These are phyloP conservation scores for Drosophila trapezifrons DNA, from an alignment of 1,140 invertebrate species.

Conservation along the genomic window DNA sequence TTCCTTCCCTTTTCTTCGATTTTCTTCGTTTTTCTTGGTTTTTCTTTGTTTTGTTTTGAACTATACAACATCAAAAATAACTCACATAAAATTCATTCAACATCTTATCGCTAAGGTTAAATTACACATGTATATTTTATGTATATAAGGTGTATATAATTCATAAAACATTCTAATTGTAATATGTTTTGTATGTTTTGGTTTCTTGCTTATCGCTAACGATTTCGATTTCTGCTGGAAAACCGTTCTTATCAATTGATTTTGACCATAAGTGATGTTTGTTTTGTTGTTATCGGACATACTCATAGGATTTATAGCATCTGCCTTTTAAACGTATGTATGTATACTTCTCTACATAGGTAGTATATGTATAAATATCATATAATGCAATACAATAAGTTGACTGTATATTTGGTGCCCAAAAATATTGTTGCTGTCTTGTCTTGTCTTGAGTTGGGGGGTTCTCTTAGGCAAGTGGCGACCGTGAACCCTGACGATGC, in stretches of 20 bases:
- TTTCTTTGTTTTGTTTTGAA: slow-evolving; percentile 44
- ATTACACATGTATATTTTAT: slow-evolving; percentile 48
- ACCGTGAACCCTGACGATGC: no score
- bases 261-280: slow-evolving; percentile 11
- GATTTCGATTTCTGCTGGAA: slow-evolving; percentile 44
- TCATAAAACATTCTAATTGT: slow-evolving; percentile 77
- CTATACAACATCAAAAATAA: slow-evolving; percentile 78
- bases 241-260: slow-evolving; percentile 57
- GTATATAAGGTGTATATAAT: slow-evolving; percentile 78
- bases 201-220: slow-evolving; percentile 16
- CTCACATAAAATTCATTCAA: slow-evolving; percentile 79
- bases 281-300: slow-evolving; percentile 8
- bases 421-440: slow-evolving; percentile 78
- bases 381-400: slow-evolving; percentile 60
- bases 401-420: slow-evolving; percentile 76
- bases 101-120: slow-evolving; percentile 62
- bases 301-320: slow-evolving; percentile 8
- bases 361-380: slow-evolving; percentile 48
- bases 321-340: slow-evolving; percentile 15
- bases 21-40: slow-evolving; percentile 5
- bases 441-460: slow-evolving; percentile 1
- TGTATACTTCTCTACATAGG: slow-evolving; percentile 42
- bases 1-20: background rate
- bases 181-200: slow-evolving; percentile 59
- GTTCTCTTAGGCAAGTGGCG: no score